Evolutionary conservation across 2,888 invertebrate species (phyloP).

Genomic region (Stenolophus ochropezus): DNA sequence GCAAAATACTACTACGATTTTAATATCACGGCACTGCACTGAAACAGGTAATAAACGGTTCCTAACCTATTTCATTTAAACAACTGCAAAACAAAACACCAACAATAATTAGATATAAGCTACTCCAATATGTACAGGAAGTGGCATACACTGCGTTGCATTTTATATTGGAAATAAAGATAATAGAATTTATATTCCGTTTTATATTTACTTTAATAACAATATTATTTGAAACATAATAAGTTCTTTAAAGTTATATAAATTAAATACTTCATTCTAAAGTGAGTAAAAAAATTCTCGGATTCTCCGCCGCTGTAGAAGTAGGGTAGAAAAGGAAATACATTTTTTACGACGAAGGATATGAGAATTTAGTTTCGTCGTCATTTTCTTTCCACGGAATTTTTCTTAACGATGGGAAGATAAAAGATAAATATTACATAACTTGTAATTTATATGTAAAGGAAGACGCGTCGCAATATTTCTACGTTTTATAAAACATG

Average conservation of each 20-base stretch:
- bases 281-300: neutral
- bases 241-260: neutral
- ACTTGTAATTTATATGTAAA: conserved; percentile 53
- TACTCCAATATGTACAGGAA: too few species aligned
- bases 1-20: too few species aligned
- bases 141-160: too few species aligned
- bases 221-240: too few species aligned
- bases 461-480: conserved; percentile 17
- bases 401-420: conserved; percentile 55
- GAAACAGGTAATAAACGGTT: too few species aligned
- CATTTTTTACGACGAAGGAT: conserved; percentile 49
- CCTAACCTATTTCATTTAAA: too few species aligned
- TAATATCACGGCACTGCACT: too few species aligned
- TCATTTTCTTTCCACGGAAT: conserved; percentile 49
- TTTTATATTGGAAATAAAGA: too few species aligned
- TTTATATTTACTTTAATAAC: too few species aligned
- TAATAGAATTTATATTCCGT: too few species aligned
- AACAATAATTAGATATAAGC: too few species aligned
- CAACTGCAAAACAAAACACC: too few species aligned
- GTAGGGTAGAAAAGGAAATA: conserved; percentile 20
- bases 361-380: conserved; percentile 52
- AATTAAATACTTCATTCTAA: neutral
- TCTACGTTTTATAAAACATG: conserved; percentile 38
- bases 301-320: conserved; percentile 2
- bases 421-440: conserved; percentile 57